Evolutionary conservation across 2,888 invertebrate species (phyloP).

Genomic region (Scrobipalpa atriplicella): DNA sequence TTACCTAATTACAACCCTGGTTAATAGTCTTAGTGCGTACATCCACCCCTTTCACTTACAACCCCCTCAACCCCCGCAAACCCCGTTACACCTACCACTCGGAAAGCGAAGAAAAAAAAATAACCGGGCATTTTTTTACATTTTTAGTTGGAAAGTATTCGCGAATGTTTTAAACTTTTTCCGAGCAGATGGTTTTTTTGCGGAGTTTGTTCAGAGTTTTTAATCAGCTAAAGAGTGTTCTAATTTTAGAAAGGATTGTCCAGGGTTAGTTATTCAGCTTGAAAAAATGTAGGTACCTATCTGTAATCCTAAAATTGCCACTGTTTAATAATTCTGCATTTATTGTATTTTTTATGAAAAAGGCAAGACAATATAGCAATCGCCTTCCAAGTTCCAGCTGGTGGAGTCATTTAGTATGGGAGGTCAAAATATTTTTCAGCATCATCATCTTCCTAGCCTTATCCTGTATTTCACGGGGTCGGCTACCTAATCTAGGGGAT

Average conservation of each 20-base stretch:
- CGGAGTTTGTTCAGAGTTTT: background rate
- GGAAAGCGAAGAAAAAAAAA: conserved; percentile 28
- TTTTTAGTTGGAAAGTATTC: conserved; percentile 28
- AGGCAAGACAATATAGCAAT: too few relatives aligned
- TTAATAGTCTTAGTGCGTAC: conserved; percentile 21
- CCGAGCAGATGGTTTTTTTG: conserved; percentile 3
- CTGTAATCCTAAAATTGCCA: too few relatives aligned
- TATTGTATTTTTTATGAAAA: too few relatives aligned
- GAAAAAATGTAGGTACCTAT: background rate
- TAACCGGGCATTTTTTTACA: conserved; percentile 28
- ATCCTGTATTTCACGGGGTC: too few relatives aligned
- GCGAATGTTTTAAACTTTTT: conserved; percentile 27
- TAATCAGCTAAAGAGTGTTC: background rate
- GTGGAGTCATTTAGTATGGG: too few relatives aligned
- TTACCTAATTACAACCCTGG: conserved; percentile 13
- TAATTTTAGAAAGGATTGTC: background rate
- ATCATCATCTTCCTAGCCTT: too few relatives aligned
- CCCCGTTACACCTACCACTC: conserved; percentile 21
- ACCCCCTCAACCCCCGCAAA: conserved; percentile 11
- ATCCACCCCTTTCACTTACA: conserved; percentile 29
- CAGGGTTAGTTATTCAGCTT: background rate
- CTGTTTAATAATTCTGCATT: too few relatives aligned
- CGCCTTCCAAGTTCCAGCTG: too few relatives aligned
- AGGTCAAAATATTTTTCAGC: too few relatives aligned
- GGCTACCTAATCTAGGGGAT: too few relatives aligned